Evolutionary conservation across 2,888 invertebrate species (phyloP).

Genomic region (Alcis repandata): DNA sequence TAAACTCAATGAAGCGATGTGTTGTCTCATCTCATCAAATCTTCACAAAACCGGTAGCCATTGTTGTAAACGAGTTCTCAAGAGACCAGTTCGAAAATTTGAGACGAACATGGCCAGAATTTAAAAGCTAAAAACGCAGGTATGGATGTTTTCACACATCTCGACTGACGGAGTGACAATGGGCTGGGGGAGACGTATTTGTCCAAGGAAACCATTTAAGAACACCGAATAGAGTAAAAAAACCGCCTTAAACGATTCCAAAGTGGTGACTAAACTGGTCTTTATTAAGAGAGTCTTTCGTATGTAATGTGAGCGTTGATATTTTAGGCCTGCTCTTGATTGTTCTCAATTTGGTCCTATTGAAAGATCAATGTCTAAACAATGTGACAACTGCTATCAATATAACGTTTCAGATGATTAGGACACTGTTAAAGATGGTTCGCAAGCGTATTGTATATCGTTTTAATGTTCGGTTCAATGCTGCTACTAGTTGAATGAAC

Average conservation of each 20-base stretch:
- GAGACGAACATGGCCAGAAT: slow-evolving; percentile 42
- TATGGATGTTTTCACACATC: slow-evolving; percentile 45
- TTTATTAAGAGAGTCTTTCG: slow-evolving; percentile 32
- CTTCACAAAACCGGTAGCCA: slow-evolving; percentile 48
- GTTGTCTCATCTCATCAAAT: slow-evolving; percentile 47
- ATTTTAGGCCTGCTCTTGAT: slow-evolving; percentile 58
- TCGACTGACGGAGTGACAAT: slow-evolving; percentile 34
- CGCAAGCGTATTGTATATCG: background rate
- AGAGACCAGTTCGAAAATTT: slow-evolving; percentile 44
- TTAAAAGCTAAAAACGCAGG: slow-evolving; percentile 31
- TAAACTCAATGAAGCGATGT: slow-evolving; percentile 45
- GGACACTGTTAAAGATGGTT: slow-evolving; percentile 4
- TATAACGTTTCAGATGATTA: slow-evolving; percentile 26
- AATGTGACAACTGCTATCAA: slow-evolving; percentile 48
- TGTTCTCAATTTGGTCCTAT: slow-evolving; percentile 62
- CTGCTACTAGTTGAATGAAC: too few species aligned
- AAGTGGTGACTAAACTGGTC: slow-evolving; percentile 35
- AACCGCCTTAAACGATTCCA: slow-evolving; percentile 22
- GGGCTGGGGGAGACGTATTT: slow-evolving; percentile 26
- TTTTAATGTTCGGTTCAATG: background rate
- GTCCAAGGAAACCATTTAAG: slow-evolving; percentile 29
- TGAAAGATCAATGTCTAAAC: slow-evolving; percentile 59
- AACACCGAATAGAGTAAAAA: slow-evolving; percentile 23
- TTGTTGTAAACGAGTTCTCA: slow-evolving; percentile 47
- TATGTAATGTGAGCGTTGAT: slow-evolving; percentile 51